Evolutionary conservation across 2,888 invertebrate species (phyloP).

Genomic region (Coenonympha arcania): DNA sequence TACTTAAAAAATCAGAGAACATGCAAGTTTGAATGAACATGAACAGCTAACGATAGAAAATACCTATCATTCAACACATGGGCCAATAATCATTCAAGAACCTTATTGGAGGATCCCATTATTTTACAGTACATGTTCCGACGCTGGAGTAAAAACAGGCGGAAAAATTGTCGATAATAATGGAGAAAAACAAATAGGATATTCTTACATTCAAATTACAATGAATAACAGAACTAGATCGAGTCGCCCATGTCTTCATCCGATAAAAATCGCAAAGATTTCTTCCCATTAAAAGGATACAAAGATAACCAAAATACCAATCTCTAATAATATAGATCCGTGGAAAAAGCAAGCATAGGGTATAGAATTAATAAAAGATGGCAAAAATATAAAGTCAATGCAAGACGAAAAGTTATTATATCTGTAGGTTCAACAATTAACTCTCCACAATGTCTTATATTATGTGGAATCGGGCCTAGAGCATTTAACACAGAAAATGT

Average conservation of each 20-base stretch:
- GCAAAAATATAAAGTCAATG: slow-evolving; percentile 54
- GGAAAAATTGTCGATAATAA: slow-evolving; percentile 77
- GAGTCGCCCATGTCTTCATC: slow-evolving; percentile 80
- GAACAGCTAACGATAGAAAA: slow-evolving; percentile 57
- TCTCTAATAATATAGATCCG: slow-evolving; percentile 69
- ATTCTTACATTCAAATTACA: slow-evolving; percentile 78
- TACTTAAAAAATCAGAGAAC: slow-evolving; percentile 83
- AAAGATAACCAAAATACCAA: slow-evolving; percentile 75
- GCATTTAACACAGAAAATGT: slow-evolving; percentile 76
- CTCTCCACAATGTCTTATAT: slow-evolving; percentile 86
- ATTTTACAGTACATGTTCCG: slow-evolving; percentile 75
- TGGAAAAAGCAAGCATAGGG: slow-evolving; percentile 72
- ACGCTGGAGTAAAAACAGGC: slow-evolving; percentile 77
- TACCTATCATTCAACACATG: slow-evolving; percentile 76
- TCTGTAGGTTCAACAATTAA: slow-evolving; percentile 86
- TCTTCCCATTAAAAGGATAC: slow-evolving; percentile 76
- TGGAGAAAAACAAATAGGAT: slow-evolving; percentile 78
- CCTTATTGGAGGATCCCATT: slow-evolving; percentile 74
- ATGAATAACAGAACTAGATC: slow-evolving; percentile 80
- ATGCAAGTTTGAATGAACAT: slow-evolving; percentile 67
- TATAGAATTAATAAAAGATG: slow-evolving; percentile 72
- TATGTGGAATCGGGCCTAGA: slow-evolving; percentile 84
- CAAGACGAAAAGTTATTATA: slow-evolving; percentile 81
- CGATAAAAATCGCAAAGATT: slow-evolving; percentile 75
- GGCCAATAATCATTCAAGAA: slow-evolving; percentile 76